Percentiles rank a stretch among this genome's conserved stretches.
Evolutionary conservation across 2,113 vertebrate species (phyloP).

Genomic region (Anguilla japonica): DNA sequence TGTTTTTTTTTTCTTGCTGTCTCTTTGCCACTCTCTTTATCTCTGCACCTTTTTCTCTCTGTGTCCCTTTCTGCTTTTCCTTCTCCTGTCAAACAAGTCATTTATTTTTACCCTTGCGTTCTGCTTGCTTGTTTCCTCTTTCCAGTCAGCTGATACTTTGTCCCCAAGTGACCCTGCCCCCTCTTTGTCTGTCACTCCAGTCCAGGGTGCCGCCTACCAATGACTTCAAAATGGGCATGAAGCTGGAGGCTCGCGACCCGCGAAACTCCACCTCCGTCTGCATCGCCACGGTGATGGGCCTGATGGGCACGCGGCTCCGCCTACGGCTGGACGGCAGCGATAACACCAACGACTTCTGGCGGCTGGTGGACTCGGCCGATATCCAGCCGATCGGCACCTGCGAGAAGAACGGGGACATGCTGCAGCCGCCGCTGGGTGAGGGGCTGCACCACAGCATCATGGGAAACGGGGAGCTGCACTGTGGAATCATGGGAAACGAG

Average conservation of each 20-base stretch:
- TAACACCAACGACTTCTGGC: slow-evolving; percentile 97
- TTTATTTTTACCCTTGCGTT: background rate
- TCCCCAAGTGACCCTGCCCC: slow-evolving; percentile 50
- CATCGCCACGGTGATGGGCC: slow-evolving; percentile 89
- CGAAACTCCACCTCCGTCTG: slow-evolving; percentile 88
- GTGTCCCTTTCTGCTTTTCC: background rate
- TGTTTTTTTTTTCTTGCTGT: background rate
- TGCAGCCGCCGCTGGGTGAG: slow-evolving; percentile 92
- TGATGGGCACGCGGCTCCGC: slow-evolving; percentile 83
- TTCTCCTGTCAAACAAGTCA: background rate
- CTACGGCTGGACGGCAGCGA: slow-evolving; percentile 91
- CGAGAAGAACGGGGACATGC: slow-evolving; percentile 92
- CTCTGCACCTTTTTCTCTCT: background rate
- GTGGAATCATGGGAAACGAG: slow-evolving; percentile 12
- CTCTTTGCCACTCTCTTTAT: background rate
- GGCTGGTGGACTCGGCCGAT: slow-evolving; percentile 91
- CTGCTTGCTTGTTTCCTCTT: background rate
- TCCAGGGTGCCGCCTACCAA: slow-evolving; percentile 84
- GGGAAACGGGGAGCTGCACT: background rate
- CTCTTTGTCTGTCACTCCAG: slow-evolving; percentile 62
- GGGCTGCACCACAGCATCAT: background rate
- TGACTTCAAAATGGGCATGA: slow-evolving; percentile 96
- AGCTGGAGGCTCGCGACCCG: slow-evolving; percentile 89
- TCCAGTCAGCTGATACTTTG: slow-evolving; percentile 11
- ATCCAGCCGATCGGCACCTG: slow-evolving; percentile 93